Conservation (phyloP, 2,888 invertebrate species). For the Mycogona germanica region DNA sequence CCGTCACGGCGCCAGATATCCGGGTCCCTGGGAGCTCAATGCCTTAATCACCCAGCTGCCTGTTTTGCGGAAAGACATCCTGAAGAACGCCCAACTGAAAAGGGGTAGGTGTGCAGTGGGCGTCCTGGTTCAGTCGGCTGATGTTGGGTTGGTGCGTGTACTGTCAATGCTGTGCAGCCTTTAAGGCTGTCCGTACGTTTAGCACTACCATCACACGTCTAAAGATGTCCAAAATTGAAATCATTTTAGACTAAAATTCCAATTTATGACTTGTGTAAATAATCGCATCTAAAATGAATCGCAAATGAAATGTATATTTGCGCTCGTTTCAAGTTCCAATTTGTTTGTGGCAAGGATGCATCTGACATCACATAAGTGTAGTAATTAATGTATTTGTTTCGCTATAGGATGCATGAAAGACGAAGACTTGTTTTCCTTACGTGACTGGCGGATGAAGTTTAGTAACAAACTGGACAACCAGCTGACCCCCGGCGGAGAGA, state of each 20-base stretch:
- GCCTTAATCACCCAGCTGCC: constrained; percentile 43
- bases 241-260: too few species aligned
- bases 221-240: too few species aligned
- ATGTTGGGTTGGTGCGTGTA: background rate
- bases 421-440: background rate
- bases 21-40: constrained; percentile 43
- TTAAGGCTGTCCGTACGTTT: background rate
- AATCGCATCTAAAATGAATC: too few species aligned
- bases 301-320: too few species aligned
- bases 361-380: too few species aligned
- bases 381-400: too few species aligned
- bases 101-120: constrained; percentile 38
- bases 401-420: constrained; percentile 1
- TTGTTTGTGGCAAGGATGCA: too few species aligned
- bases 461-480: constrained; percentile 6
- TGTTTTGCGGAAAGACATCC: constrained; percentile 47
- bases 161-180: too few species aligned
- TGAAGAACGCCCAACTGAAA: constrained; percentile 50
- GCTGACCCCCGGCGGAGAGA: constrained; percentile 15
- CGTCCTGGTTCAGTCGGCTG: background rate
- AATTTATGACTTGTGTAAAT: too few species aligned
- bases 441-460: constrained; percentile 12
- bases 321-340: too few species aligned
- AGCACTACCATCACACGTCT: background rate
- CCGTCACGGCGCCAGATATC: constrained; percentile 60